Percentiles rank a stretch among this genome's conserved stretches.
phyloP scores from a whole-genome alignment of 1,140 invertebrate genomes.

The Caenorhabditis tropicalis region DNA sequence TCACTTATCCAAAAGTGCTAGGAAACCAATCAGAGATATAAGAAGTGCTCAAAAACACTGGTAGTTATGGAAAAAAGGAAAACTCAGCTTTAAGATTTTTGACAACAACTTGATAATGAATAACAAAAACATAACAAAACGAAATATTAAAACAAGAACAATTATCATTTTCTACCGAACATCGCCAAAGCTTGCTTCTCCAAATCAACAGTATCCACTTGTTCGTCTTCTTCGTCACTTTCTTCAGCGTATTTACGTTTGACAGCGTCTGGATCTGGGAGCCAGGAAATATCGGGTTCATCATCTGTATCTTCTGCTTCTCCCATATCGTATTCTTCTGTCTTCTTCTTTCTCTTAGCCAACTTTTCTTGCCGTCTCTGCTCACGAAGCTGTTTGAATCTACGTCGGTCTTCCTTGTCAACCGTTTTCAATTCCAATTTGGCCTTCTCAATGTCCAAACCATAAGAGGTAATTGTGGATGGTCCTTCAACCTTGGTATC shows the following conservation, averaged over 20 bases:
- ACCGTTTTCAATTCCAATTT: constrained; percentile 52
- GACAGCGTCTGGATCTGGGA: constrained; percentile 60
- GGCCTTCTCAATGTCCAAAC: constrained; percentile 60
- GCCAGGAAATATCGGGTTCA: constrained; percentile 58
- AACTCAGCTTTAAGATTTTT: neutral
- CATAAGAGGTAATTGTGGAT: constrained; percentile 32
- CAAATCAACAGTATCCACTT: neutral
- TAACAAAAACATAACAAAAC: constrained; percentile 31
- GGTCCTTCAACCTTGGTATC: constrained; percentile 26
- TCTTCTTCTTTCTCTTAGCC: constrained; percentile 10
- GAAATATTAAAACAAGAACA: constrained; percentile 38
- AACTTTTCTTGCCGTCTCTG: constrained; percentile 4
- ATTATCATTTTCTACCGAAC: constrained; percentile 20
- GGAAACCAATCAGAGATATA: neutral
- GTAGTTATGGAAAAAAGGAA: neutral
- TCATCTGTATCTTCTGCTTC: constrained; percentile 24
- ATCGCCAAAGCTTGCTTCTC: constrained; percentile 55
- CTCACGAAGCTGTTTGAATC: neutral
- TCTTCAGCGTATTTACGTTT: neutral
- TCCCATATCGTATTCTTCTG: constrained; percentile 32
- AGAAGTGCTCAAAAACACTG: neutral
- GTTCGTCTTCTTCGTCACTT: neutral
- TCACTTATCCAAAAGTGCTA: neutral
- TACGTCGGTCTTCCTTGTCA: constrained; percentile 51
- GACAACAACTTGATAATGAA: neutral